phyloP scores from a whole-genome alignment of 2,113 vertebrate genomes.

The Petrocephalus microphthalmus region DNA sequence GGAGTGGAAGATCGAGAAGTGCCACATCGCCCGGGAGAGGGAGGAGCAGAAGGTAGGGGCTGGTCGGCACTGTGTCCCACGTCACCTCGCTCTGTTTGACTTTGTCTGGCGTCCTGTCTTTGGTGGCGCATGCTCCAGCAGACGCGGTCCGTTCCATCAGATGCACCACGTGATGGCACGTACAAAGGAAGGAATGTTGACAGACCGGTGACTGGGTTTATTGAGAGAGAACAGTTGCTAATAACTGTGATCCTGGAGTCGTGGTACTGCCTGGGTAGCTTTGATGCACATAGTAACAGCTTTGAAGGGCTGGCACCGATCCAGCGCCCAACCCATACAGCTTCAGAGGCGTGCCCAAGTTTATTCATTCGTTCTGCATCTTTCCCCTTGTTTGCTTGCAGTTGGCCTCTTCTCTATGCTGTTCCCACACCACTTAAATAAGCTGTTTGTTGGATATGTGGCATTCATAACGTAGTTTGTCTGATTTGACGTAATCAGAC shows the following conservation, averaged over 20 bases:
- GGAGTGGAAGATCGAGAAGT: constrained; percentile 89
- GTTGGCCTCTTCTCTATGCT: neutral
- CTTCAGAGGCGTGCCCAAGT: neutral
- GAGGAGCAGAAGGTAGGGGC: constrained; percentile 81
- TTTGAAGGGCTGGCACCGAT: neutral
- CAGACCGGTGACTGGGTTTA: neutral
- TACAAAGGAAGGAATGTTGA: neutral
- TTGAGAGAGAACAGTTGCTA: neutral
- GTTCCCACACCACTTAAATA: neutral
- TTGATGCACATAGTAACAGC: neutral
- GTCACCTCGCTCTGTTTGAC: neutral
- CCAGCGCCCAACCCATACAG: neutral
- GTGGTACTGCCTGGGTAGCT: neutral
- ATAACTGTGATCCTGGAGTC: neutral
- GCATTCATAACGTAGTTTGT: neutral
- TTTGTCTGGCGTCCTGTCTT: neutral
- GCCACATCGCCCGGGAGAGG: constrained; percentile 82
- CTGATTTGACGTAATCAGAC: neutral
- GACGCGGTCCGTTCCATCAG: neutral
- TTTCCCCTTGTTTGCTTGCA: neutral
- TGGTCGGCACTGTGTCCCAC: neutral
- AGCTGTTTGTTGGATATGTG: neutral
- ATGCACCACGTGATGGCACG: neutral
- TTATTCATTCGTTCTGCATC: neutral
- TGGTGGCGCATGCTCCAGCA: neutral